Conservation (phyloP, 1,140 invertebrate species). For the Caenorhabditis inopinata region DNA sequence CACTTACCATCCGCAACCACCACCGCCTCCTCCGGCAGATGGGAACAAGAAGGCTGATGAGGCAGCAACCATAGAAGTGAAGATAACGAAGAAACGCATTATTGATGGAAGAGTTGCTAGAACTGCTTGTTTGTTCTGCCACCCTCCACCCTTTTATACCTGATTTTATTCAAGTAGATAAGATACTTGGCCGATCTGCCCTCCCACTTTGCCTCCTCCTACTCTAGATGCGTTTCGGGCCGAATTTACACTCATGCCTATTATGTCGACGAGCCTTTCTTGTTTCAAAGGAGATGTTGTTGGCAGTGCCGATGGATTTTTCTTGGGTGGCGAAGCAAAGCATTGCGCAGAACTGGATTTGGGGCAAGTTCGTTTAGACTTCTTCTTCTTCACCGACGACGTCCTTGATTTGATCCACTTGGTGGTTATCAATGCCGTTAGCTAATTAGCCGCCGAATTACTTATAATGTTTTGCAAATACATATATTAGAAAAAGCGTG, state of each 20-base stretch:
- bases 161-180: background rate
- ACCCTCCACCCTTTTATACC: background rate
- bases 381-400: background rate
- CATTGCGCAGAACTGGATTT: constrained; percentile 4
- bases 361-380: constrained; percentile 1
- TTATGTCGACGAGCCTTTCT: background rate
- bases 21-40: constrained; percentile 18
- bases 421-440: background rate
- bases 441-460: background rate
- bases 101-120: background rate
- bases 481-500: too few relatives aligned
- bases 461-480: background rate
- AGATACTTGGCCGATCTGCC: background rate
- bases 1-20: constrained; percentile 20
- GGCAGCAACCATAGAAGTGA: constrained; percentile 16
- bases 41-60: constrained; percentile 25
- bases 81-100: constrained; percentile 13
- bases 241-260: background rate
- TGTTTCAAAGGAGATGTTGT: background rate
- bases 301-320: background rate
- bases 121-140: background rate
- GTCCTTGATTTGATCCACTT: constrained; percentile 28
- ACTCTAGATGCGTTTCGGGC: constrained; percentile 4
- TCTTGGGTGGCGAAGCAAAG: background rate
- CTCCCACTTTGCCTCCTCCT: background rate